A percentile compares a stretch with the other conserved stretches of the same genome.
Evolutionary conservation across 2,888 invertebrate species (phyloP).

Genomic region (Spicauda simplicius): DNA sequence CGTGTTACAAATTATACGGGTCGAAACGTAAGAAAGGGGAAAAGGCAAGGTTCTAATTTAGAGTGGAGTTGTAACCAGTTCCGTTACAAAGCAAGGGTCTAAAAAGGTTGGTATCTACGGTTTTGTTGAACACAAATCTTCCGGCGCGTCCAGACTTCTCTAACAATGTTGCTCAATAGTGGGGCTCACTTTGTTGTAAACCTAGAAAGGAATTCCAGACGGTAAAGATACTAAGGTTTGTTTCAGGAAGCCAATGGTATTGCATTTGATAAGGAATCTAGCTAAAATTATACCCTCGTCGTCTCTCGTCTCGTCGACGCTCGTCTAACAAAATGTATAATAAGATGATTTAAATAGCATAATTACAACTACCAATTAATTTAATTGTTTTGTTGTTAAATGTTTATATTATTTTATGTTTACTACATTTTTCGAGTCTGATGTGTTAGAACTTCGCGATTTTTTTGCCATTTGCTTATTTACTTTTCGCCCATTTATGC

Average conservation of each 20-base stretch:
- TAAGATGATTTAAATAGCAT: too few species aligned
- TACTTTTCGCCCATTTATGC: too few species aligned
- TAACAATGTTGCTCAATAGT: constrained; percentile 21
- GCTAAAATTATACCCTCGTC: too few species aligned
- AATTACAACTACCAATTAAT: too few species aligned
- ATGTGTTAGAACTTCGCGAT: too few species aligned
- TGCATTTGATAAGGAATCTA: background rate
- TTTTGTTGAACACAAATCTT: constrained; percentile 50
- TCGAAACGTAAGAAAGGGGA: constrained; percentile 67
- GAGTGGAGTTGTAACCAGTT: constrained; percentile 66
- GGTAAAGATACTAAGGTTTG: background rate
- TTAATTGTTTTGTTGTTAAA: too few species aligned
- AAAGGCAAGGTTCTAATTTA: constrained; percentile 66
- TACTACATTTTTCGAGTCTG: too few species aligned
- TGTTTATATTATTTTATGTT: too few species aligned
- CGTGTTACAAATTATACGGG: constrained; percentile 69
- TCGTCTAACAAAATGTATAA: too few species aligned
- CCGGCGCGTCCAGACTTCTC: constrained; percentile 28
- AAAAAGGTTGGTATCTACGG: constrained; percentile 54
- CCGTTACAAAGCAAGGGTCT: constrained; percentile 65
- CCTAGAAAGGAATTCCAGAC: background rate
- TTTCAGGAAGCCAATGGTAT: background rate
- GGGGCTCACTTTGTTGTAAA: background rate
- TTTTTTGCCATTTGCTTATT: too few species aligned
- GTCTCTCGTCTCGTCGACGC: too few species aligned